phyloP scores from a whole-genome alignment of 2,113 vertebrate species.

The Hippocampus guttulatus region DNA sequence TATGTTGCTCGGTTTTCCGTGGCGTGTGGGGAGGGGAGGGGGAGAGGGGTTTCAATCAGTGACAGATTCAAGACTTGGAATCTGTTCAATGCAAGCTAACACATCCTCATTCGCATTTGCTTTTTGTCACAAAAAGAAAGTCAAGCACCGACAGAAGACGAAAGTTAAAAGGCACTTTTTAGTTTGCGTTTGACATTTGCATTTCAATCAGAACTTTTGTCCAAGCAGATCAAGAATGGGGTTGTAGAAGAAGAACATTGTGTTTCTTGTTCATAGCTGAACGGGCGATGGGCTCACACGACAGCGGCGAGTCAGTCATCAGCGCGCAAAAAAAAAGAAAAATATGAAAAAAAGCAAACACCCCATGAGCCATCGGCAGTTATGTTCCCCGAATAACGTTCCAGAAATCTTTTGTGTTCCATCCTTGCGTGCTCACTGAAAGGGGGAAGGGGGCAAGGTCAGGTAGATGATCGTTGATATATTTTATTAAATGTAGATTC shows the following conservation, averaged over 20 bases:
- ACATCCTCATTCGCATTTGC: background rate
- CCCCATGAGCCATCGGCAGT: conserved; percentile 35
- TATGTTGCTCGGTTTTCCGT: conserved; percentile 18
- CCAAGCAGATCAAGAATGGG: background rate
- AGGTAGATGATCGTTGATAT: conserved; percentile 67
- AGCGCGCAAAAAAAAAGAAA: conserved; percentile 17
- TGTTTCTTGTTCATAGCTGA: background rate
- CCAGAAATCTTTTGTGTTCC: conserved; percentile 28
- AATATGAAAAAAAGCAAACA: conserved; percentile 12
- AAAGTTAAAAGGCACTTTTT: conserved; percentile 29
- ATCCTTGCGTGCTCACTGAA: conserved; percentile 41
- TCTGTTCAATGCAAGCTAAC: conserved; percentile 8
- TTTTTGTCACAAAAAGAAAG: background rate
- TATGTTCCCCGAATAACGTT: conserved; percentile 5
- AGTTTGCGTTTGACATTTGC: background rate
- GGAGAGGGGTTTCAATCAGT: background rate
- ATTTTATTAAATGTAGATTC: conserved; percentile 70
- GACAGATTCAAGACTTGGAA: conserved; percentile 1
- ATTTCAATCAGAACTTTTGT: background rate
- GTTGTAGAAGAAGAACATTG: background rate
- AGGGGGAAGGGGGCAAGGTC: conserved; percentile 51
- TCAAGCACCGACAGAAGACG: conserved; percentile 6
- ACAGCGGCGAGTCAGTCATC: background rate
- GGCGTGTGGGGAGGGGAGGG: background rate
- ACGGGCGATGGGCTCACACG: background rate